Evolutionary conservation across 2,888 invertebrate genomes (phyloP).

Genomic region (Dicyrtoma fusca): DNA sequence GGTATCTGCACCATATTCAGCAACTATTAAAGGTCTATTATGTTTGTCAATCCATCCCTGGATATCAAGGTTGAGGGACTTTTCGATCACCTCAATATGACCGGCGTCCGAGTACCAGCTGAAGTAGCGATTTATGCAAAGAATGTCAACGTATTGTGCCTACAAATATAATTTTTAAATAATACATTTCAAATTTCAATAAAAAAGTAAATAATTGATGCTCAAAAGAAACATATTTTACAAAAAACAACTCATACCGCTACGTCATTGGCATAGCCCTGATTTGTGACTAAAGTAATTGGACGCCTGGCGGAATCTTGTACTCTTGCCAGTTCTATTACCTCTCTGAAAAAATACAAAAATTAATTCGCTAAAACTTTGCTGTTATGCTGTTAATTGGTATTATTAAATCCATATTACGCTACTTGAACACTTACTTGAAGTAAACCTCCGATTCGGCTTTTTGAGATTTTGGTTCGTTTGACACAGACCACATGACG

Average conservation of each 20-base stretch:
- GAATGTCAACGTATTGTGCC: slow-evolving; percentile 80
- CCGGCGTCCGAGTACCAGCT: slow-evolving; percentile 92
- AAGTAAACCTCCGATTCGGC: slow-evolving; percentile 8
- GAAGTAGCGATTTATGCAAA: slow-evolving; percentile 94
- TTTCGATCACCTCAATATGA: slow-evolving; percentile 73
- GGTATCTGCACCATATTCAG: slow-evolving; percentile 96
- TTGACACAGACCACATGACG: slow-evolving; percentile 95
- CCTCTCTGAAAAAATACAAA: neutral
- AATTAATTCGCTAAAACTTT: too few species aligned
- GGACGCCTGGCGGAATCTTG: slow-evolving; percentile 2
- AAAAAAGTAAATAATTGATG: too few species aligned
- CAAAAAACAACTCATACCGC: slow-evolving; percentile 23
- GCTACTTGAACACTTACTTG: slow-evolving; percentile 2
- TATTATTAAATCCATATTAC: too few species aligned
- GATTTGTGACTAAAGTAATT: slow-evolving; percentile 28
- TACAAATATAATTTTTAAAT: too few species aligned
- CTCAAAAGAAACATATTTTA: too few species aligned
- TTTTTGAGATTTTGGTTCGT: slow-evolving; percentile 72
- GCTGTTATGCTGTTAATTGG: too few species aligned
- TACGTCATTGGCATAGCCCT: slow-evolving; percentile 1
- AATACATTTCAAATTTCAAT: too few species aligned
- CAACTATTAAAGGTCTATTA: slow-evolving; percentile 87
- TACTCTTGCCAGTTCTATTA: neutral
- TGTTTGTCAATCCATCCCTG: slow-evolving; percentile 76
- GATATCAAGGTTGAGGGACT: slow-evolving; percentile 75